These are phyloP conservation scores for Aptenodytes forsteri DNA, from an alignment of 2,113 vertebrate genomes.

Conservation along the genomic window DNA sequence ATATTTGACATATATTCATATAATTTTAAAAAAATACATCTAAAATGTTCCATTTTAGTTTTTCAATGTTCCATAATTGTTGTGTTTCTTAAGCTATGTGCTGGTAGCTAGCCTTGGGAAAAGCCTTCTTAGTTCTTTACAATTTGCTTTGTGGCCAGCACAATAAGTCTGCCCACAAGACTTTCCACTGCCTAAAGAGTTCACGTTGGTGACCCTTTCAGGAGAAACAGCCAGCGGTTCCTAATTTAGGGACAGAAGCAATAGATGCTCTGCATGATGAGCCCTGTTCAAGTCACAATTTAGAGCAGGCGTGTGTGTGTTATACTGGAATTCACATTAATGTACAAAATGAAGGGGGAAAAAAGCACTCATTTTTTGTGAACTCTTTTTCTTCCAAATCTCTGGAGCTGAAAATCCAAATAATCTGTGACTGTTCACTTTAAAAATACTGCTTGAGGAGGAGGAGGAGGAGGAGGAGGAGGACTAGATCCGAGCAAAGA, in stretches of 20 bases:
- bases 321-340: neutral
- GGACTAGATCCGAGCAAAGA: neutral
- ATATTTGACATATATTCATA: neutral
- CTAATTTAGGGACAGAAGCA: neutral
- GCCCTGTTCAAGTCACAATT: neutral
- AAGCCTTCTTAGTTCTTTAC: neutral
- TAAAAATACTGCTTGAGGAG: slow-evolving; percentile 8
- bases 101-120: neutral
- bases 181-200: neutral
- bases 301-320: neutral
- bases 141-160: neutral
- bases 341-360: neutral
- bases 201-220: neutral
- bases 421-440: neutral
- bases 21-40: neutral
- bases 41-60: neutral
- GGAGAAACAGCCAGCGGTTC: neutral
- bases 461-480: neutral
- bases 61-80: neutral
- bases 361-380: neutral
- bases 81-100: neutral
- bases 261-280: neutral
- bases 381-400: neutral
- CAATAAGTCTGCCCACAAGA: neutral
- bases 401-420: neutral